Conservation (phyloP, 2,113 vertebrate species). For the Xiphophorus maculatus region DNA sequence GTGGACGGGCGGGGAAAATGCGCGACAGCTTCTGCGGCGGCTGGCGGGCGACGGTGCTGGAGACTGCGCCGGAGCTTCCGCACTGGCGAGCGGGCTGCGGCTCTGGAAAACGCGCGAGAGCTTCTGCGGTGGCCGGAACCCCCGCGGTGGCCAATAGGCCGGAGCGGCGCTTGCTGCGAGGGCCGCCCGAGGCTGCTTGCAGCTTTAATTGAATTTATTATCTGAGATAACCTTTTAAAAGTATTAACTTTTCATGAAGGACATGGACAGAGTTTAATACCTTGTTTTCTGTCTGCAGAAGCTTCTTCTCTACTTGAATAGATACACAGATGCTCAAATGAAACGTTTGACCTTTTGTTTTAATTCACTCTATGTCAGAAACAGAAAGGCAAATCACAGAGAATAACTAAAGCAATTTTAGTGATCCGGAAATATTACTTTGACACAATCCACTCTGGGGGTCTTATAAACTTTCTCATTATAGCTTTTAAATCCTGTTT, state of each 20-base stretch:
- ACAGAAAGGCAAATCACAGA: conserved; percentile 50
- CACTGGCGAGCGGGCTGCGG: too few relatives aligned
- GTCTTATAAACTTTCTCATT: conserved; percentile 60
- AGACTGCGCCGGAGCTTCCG: too few relatives aligned
- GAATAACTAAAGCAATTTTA: conserved; percentile 36
- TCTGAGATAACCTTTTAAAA: not conserved
- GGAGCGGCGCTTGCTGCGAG: too few relatives aligned
- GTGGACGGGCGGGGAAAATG: too few relatives aligned
- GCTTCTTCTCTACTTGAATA: not conserved
- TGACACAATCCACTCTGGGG: conserved; percentile 37
- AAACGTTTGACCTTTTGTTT: conserved; percentile 37
- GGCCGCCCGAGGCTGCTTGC: too few relatives aligned
- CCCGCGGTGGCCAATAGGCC: too few relatives aligned
- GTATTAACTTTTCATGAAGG: not conserved
- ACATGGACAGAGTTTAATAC: not conserved
- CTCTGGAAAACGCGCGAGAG: too few relatives aligned
- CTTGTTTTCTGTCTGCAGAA: not conserved
- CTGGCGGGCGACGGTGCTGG: too few relatives aligned
- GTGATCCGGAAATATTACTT: conserved; percentile 46
- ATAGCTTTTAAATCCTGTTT: conserved; percentile 53
- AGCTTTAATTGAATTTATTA: not conserved
- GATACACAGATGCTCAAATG: conserved; percentile 16
- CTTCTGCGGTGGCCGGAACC: too few relatives aligned
- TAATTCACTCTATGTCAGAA: conserved; percentile 46
- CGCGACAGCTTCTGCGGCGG: too few relatives aligned